These are phyloP conservation scores for Calliphora vicina DNA, from an alignment of 1,140 invertebrate genomes.

Conservation along the genomic window DNA sequence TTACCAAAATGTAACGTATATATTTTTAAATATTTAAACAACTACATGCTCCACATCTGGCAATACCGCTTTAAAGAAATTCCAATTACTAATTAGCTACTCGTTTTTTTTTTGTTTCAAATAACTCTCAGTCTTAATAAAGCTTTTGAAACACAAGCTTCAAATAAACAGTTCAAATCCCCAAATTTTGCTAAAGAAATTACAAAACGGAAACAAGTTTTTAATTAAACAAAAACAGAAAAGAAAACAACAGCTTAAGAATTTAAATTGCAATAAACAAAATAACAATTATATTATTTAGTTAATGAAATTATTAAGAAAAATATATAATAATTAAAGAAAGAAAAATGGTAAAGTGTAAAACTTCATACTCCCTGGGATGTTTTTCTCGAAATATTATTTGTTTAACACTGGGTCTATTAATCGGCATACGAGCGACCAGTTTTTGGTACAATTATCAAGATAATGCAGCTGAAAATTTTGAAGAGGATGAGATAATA, in stretches of 20 bases:
- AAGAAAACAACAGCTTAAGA: neutral
- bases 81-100: too few species aligned
- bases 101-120: too few species aligned
- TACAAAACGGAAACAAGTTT: too few species aligned
- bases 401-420: conserved; percentile 53
- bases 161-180: neutral
- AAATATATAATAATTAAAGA: too few species aligned
- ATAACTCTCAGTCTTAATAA: neutral
- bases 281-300: neutral
- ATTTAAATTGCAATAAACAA: neutral
- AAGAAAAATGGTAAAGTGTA: neutral
- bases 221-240: too few species aligned
- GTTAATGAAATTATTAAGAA: neutral
- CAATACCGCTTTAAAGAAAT: too few species aligned
- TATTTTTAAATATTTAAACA: too few species aligned
- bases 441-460: conserved; percentile 51
- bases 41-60: too few species aligned
- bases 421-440: conserved; percentile 54
- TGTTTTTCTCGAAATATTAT: conserved; percentile 44
- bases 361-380: neutral
- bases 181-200: neutral
- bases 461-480: too few species aligned
- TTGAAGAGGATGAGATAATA: neutral
- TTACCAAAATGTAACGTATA: too few species aligned
- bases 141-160: neutral